Conservation (phyloP, 2,797 vertebrate species). For the Catostomus latipinnis region DNA sequence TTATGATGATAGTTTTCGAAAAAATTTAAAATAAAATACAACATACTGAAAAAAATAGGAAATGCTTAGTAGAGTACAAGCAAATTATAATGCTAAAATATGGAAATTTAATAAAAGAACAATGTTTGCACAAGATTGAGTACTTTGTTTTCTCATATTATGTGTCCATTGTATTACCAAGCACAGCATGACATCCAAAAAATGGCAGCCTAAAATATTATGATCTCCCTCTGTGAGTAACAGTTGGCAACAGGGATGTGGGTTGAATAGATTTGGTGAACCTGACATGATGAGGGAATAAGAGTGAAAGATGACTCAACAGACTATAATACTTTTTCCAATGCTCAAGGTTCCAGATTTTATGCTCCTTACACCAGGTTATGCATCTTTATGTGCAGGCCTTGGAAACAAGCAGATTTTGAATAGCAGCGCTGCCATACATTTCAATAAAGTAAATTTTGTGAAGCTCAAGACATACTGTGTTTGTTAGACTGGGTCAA, state of each 20-base stretch:
- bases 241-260: not conserved
- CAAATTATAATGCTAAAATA: no score
- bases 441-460: not conserved
- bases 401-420: slow-evolving; percentile 14
- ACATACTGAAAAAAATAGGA: no score
- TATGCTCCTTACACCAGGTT: not conserved
- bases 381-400: slow-evolving; percentile 9
- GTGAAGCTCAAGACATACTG: slow-evolving; percentile 5
- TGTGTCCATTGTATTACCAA: not conserved
- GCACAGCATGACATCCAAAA: not conserved
- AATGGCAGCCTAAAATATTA: not conserved
- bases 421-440: slow-evolving; percentile 13
- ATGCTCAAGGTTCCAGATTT: slow-evolving; percentile 15
- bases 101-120: no score
- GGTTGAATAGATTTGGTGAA: slow-evolving; percentile 1
- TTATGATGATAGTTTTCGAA: no score
- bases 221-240: not conserved
- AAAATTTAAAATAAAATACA: no score
- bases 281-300: not conserved
- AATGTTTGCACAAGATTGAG: no score
- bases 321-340: not conserved
- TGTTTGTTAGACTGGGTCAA: not conserved
- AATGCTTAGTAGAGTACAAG: no score
- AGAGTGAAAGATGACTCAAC: slow-evolving; percentile 4
- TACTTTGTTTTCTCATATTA: not conserved